Percentiles rank a stretch among this genome's conserved stretches.
Conservation (phyloP, 2,888 invertebrate species). For the Mesorhabditis sp. region DNA sequence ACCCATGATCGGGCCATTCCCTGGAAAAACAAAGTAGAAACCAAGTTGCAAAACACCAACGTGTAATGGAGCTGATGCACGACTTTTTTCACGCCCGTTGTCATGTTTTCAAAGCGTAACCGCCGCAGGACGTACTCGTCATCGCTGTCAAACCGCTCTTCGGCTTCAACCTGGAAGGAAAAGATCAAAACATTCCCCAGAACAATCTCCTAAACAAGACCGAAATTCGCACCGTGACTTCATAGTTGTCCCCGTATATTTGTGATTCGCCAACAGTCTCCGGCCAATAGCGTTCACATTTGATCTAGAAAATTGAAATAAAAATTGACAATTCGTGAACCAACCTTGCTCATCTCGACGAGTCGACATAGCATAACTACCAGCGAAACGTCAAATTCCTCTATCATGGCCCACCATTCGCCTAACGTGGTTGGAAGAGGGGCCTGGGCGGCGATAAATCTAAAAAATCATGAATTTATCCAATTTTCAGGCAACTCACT, state of each 20-base stretch:
- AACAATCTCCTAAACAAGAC: background rate
- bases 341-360: constrained; percentile 40
- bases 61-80: constrained; percentile 47
- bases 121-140: constrained; percentile 38
- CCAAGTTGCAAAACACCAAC: constrained; percentile 10
- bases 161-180: background rate
- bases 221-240: constrained; percentile 17
- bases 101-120: constrained; percentile 31
- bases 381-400: constrained; percentile 34
- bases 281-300: constrained; percentile 49
- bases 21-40: constrained; percentile 14
- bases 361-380: constrained; percentile 50
- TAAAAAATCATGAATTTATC: background rate
- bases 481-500: constrained; percentile 10
- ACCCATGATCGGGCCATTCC: constrained; percentile 55
- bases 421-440: constrained; percentile 42
- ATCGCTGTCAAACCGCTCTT: constrained; percentile 21
- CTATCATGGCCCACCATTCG: constrained; percentile 54
- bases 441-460: constrained; percentile 52
- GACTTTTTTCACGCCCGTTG: constrained; percentile 21
- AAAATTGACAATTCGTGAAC: background rate
- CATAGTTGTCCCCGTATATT: constrained; percentile 33
- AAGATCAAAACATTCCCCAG: background rate
- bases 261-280: constrained; percentile 24
- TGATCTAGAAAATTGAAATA: constrained; percentile 24